These are phyloP conservation scores for Neopipo cinnamomea DNA, from an alignment of 2,113 vertebrate species.

Conservation along the genomic window DNA sequence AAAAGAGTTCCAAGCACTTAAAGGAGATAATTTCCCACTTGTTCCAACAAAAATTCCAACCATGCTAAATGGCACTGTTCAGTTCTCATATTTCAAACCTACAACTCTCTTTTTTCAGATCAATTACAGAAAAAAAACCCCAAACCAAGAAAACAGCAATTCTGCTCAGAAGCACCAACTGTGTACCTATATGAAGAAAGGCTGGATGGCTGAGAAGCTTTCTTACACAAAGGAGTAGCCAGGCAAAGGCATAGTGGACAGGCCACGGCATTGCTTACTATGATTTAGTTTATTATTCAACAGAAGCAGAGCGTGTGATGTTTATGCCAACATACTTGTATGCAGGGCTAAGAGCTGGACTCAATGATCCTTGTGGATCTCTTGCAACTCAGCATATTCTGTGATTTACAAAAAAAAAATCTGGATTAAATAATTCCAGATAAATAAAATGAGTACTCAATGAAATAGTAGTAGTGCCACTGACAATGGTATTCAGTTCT, in stretches of 20 bases:
- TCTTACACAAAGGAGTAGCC: background rate
- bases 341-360: background rate
- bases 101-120: background rate
- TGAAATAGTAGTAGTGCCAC: background rate
- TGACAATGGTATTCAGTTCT: background rate
- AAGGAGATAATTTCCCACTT: background rate
- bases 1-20: background rate
- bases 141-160: background rate
- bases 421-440: background rate
- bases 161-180: background rate
- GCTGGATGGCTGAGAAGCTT: background rate
- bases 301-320: rapidly evolving
- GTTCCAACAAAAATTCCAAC: background rate
- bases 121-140: background rate
- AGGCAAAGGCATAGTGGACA: background rate
- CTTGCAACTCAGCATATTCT: background rate
- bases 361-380: background rate
- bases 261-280: background rate
- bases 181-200: background rate
- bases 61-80: background rate
- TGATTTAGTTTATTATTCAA: background rate
- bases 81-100: background rate
- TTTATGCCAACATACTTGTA: background rate
- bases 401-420: background rate
- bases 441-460: background rate